These are phyloP conservation scores for Enhydra lutris DNA, from an alignment of 2,113 vertebrate species.

Conservation along the genomic window DNA sequence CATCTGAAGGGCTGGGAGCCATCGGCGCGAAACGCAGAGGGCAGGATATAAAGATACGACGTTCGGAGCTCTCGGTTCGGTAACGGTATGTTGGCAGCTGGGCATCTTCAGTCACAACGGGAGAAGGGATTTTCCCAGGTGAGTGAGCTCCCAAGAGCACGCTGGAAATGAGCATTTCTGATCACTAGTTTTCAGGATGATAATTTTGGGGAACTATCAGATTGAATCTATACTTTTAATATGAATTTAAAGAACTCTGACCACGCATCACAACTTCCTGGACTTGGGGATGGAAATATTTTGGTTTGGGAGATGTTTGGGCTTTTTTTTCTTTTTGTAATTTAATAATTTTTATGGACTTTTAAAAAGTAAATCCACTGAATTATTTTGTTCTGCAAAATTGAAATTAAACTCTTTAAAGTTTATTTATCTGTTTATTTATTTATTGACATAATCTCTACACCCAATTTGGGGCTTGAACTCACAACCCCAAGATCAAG, in stretches of 20 bases:
- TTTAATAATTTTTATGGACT: neutral
- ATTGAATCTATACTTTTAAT: neutral
- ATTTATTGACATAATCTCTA: neutral
- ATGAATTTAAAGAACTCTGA: conserved; percentile 29
- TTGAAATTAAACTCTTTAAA: neutral
- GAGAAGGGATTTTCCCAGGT: neutral
- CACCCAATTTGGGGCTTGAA: neutral
- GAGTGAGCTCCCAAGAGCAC: neutral
- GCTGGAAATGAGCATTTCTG: neutral
- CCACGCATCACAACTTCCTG: neutral
- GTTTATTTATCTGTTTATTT: neutral
- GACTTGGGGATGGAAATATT: neutral
- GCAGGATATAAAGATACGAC: neutral
- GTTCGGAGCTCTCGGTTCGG: neutral
- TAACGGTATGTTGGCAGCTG: neutral
- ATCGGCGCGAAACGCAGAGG: neutral
- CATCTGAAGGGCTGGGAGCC: neutral
- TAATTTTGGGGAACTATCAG: neutral
- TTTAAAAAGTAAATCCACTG: neutral
- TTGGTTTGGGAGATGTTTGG: neutral
- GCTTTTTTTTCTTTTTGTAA: neutral
- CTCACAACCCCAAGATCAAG: neutral
- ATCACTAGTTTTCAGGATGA: neutral
- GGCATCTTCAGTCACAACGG: neutral
- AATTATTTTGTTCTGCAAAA: neutral